phyloP scores from a whole-genome alignment of 2,113 vertebrate genomes.

The Phainopepla nitens region DNA sequence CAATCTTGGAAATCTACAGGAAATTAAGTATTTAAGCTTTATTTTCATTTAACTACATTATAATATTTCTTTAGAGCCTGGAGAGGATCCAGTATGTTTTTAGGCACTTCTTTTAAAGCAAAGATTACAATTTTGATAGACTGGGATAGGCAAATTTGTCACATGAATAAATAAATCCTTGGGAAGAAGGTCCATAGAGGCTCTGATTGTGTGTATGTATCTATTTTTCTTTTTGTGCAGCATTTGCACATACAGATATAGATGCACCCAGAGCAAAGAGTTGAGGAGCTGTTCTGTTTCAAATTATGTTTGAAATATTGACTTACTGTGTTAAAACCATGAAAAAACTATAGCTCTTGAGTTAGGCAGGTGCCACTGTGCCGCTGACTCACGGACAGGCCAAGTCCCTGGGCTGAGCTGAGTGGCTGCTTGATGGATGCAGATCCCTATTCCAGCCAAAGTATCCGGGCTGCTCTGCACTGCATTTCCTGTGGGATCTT shows the following conservation, averaged over 20 bases:
- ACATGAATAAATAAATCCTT: neutral
- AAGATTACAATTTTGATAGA: neutral
- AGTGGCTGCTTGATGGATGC: neutral
- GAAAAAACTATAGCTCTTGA: neutral
- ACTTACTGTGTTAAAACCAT: neutral
- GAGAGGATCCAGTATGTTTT: neutral
- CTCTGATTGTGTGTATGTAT: neutral
- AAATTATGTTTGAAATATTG: neutral
- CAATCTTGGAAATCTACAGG: slow-evolving; percentile 24
- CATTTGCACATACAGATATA: neutral
- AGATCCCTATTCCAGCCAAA: neutral
- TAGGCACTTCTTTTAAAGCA: neutral
- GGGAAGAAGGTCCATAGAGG: neutral
- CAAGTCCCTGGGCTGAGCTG: neutral
- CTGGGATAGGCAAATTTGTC: neutral
- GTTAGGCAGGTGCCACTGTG: neutral
- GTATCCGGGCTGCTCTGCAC: neutral
- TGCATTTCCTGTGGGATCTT: neutral
- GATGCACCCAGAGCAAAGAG: neutral
- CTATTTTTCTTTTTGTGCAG: neutral
- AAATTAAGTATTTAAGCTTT: slow-evolving; percentile 56
- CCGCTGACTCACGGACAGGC: neutral
- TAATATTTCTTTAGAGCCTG: neutral
- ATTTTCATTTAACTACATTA: slow-evolving; percentile 45
- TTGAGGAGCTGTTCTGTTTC: neutral